A percentile compares a stretch with the other conserved stretches of the same genome.
These are phyloP conservation scores for Drymonia ruficornis DNA, from an alignment of 2,888 invertebrate genomes.

Conservation along the genomic window DNA sequence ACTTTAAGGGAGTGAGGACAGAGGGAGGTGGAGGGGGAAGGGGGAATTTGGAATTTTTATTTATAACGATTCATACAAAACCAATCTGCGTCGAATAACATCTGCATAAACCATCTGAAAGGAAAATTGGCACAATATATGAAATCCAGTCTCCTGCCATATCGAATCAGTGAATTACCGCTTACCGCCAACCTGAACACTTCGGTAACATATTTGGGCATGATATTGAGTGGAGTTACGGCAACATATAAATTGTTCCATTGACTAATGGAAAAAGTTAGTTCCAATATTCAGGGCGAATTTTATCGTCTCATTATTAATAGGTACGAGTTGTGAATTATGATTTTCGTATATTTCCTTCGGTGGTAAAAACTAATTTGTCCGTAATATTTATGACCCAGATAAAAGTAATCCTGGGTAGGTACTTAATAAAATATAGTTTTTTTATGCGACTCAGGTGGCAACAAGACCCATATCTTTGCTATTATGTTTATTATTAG, in stretches of 20 bases:
- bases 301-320: slow-evolving; percentile 22
- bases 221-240: slow-evolving; percentile 14
- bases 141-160: slow-evolving; percentile 3
- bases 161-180: slow-evolving; percentile 13
- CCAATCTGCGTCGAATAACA: not conserved
- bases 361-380: not conserved
- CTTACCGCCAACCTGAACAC: slow-evolving; percentile 2
- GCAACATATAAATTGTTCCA: slow-evolving; percentile 20
- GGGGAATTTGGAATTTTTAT: slow-evolving; percentile 3
- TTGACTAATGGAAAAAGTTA: slow-evolving; percentile 36
- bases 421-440: too few species aligned
- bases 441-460: too few species aligned
- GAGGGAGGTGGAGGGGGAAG: too few species aligned
- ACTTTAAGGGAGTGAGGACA: too few species aligned
- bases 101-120: not conserved
- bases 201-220: slow-evolving; percentile 16
- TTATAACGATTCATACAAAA: not conserved
- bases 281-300: slow-evolving; percentile 15
- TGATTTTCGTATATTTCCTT: slow-evolving; percentile 3
- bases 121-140: slow-evolving; percentile 2
- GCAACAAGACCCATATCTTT: too few species aligned
- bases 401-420: not conserved
- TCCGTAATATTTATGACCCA: not conserved
- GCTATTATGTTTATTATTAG: too few species aligned
- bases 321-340: slow-evolving; percentile 15